phyloP scores from a whole-genome alignment of 1,140 invertebrate genomes.

The Zaprionus capensis region DNA sequence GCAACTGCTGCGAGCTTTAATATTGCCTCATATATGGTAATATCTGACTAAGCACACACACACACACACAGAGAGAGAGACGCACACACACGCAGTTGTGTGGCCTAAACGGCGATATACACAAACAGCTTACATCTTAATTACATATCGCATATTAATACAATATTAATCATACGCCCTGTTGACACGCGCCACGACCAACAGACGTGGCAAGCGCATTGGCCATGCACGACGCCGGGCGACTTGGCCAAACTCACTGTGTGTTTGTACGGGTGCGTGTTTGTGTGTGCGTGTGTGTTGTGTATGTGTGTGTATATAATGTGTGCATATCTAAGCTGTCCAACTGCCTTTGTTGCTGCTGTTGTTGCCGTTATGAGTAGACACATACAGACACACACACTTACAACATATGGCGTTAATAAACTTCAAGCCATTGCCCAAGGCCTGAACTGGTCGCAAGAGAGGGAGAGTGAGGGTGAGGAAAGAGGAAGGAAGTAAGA shows the following conservation, averaged over 20 bases:
- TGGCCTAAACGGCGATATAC: slow-evolving; percentile 49
- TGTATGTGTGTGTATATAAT: slow-evolving; percentile 15
- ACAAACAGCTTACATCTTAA: slow-evolving; percentile 78
- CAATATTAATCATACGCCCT: slow-evolving; percentile 81
- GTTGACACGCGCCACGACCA: slow-evolving; percentile 68
- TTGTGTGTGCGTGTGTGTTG: slow-evolving; percentile 10
- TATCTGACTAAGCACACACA: slow-evolving; percentile 11
- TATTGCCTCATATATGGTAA: slow-evolving; percentile 1
- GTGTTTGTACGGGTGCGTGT: background rate
- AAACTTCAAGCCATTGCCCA: slow-evolving; percentile 66
- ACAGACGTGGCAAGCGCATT: slow-evolving; percentile 63
- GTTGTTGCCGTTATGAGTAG: slow-evolving; percentile 68
- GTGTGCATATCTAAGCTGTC: slow-evolving; percentile 41
- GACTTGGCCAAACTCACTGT: slow-evolving; percentile 7
- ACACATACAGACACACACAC: slow-evolving; percentile 16
- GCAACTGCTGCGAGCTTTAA: background rate
- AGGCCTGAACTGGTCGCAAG: slow-evolving; percentile 27
- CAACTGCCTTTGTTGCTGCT: slow-evolving; percentile 32
- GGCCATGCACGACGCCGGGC: slow-evolving; percentile 46
- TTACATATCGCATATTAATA: slow-evolving; percentile 82
- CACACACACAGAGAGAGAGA: slow-evolving; percentile 6
- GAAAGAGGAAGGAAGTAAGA: slow-evolving; percentile 6
- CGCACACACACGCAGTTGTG: slow-evolving; percentile 1
- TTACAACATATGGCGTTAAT: slow-evolving; percentile 78
- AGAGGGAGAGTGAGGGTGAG: slow-evolving; percentile 13